Conservation (phyloP, 2,888 invertebrate species). For the Drosophila monieri region DNA sequence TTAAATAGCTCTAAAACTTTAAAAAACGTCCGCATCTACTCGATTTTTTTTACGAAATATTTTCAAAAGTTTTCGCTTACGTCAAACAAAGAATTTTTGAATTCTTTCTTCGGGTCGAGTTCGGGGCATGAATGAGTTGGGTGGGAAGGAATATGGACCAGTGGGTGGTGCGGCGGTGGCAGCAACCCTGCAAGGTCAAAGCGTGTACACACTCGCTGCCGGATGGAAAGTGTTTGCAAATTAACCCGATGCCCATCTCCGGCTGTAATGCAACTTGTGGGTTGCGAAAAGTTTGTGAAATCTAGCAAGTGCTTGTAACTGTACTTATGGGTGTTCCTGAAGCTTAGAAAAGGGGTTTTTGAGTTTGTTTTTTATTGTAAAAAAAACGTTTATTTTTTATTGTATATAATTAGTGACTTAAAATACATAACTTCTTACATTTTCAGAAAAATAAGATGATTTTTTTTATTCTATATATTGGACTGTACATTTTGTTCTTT, state of each 20-base stretch:
- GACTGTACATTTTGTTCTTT: constrained; percentile 7
- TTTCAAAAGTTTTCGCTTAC: constrained; percentile 44
- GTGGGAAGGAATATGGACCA: neutral
- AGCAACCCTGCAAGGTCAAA: constrained; percentile 54
- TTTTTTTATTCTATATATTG: neutral
- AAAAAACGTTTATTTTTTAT: no score
- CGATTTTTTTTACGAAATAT: no score
- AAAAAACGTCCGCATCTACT: no score
- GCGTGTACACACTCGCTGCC: constrained; percentile 28
- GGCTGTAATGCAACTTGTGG: constrained; percentile 13
- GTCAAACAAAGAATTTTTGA: constrained; percentile 55
- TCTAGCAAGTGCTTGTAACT: neutral
- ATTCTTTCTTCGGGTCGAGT: no score
- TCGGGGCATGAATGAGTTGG: constrained; percentile 20
- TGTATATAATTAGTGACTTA: no score
- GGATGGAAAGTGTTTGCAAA: constrained; percentile 17
- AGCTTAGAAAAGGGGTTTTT: neutral
- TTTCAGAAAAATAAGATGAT: no score
- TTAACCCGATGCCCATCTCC: neutral
- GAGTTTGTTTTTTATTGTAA: neutral
- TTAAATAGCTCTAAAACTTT: constrained; percentile 4
- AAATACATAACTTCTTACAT: no score
- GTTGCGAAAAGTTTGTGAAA: constrained; percentile 2
- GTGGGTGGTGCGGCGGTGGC: constrained; percentile 19
- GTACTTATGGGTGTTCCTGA: neutral